Evolutionary conservation across 2,797 vertebrate genomes (phyloP).

Genomic region (Sebastes variabilis): DNA sequence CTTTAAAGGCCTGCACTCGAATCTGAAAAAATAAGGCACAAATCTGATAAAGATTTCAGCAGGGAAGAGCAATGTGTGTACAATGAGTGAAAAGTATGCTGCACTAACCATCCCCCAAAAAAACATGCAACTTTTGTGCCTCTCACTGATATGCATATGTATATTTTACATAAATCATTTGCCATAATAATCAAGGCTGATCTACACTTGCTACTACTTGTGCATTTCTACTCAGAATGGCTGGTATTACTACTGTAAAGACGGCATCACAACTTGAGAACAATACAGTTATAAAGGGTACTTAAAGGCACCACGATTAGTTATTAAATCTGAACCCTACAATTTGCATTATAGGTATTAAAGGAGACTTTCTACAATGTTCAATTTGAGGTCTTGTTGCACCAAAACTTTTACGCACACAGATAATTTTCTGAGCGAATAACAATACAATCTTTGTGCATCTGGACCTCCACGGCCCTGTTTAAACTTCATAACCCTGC

Average conservation of each 20-base stretch:
- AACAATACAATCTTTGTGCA: background rate
- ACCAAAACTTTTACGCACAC: background rate
- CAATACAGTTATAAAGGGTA: background rate
- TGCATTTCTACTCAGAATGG: background rate
- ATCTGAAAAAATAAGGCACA: background rate
- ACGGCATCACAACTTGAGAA: background rate
- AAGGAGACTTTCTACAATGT: background rate
- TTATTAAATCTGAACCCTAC: background rate
- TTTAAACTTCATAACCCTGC: slow-evolving; percentile 12
- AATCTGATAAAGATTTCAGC: background rate
- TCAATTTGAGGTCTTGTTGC: background rate
- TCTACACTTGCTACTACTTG: background rate
- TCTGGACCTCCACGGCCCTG: background rate
- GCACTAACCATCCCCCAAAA: background rate
- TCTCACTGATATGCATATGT: background rate
- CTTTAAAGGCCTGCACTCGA: background rate
- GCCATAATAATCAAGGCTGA: background rate
- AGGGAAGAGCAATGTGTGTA: background rate
- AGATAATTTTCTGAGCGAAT: background rate
- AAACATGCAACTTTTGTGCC: background rate
- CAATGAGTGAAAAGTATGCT: no score
- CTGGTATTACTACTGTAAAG: background rate
- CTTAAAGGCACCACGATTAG: background rate
- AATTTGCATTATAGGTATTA: background rate
- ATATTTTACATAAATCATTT: background rate